phyloP scores from a whole-genome alignment of 2,888 invertebrate genomes.

The Acanthacorydalis orientalis region DNA sequence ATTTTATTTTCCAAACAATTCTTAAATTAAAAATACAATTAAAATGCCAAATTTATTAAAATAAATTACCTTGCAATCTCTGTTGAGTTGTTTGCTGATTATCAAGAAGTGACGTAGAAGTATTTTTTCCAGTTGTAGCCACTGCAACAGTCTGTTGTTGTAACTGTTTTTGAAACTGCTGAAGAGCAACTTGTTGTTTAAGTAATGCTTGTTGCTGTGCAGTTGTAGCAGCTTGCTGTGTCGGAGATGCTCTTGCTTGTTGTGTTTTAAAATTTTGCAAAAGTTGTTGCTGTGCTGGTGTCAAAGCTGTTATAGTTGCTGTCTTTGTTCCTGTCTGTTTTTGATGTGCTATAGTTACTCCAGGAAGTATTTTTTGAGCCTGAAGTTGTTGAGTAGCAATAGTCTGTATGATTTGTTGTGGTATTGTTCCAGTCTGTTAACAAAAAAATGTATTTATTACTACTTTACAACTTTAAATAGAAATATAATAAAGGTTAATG shows the following conservation, averaged over 20 bases:
- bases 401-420: conserved; percentile 12
- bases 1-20: not conserved
- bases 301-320: conserved; percentile 15
- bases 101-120: conserved; percentile 16
- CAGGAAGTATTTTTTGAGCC: conserved; percentile 22
- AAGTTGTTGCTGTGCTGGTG: conserved; percentile 27
- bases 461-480: too few species aligned
- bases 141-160: conserved; percentile 17
- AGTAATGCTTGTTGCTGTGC: conserved; percentile 28
- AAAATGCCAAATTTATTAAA: not conserved
- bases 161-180: conserved; percentile 24
- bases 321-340: conserved; percentile 13
- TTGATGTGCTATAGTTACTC: conserved; percentile 18
- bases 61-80: conserved; percentile 14
- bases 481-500: too few species aligned
- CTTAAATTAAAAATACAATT: not conserved
- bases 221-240: conserved; percentile 21
- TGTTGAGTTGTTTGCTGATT: conserved; percentile 14
- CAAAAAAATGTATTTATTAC: too few species aligned
- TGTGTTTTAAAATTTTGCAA: conserved; percentile 26
- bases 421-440: too few species aligned
- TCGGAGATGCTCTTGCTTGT: conserved; percentile 15
- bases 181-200: conserved; percentile 29
- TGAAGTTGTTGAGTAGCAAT: conserved; percentile 14
- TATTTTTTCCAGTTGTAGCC: conserved; percentile 6